phyloP scores from a whole-genome alignment of 2,113 vertebrate genomes.

The Rhegmatorhina hoffmannsi region DNA sequence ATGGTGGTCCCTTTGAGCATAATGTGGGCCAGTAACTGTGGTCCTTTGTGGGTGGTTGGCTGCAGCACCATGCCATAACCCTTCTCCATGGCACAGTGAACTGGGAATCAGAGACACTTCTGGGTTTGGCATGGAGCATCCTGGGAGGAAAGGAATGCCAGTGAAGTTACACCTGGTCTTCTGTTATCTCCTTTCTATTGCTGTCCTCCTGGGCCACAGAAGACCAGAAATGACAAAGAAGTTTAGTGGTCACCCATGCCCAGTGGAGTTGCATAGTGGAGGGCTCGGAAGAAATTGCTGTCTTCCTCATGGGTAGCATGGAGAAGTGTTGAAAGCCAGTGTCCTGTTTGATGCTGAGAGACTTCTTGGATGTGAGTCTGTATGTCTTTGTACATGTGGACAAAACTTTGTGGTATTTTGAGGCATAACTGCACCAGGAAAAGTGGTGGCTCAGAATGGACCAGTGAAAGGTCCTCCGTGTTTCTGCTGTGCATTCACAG shows the following conservation, averaged over 20 bases:
- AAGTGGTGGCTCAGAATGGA: background rate
- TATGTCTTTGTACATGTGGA: background rate
- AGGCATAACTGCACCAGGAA: background rate
- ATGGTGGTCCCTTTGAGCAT: background rate
- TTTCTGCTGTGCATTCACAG: background rate
- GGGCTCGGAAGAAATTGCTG: accelerated
- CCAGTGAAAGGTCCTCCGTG: background rate
- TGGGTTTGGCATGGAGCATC: background rate
- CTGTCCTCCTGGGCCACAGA: background rate
- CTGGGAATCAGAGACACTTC: background rate
- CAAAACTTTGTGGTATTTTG: background rate
- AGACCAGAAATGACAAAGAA: background rate
- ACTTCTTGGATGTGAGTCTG: background rate
- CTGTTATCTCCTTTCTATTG: background rate
- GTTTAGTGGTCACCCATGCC: background rate
- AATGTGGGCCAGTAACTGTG: background rate
- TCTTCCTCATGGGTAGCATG: background rate
- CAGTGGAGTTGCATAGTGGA: background rate
- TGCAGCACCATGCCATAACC: accelerated
- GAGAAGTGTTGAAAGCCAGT: background rate
- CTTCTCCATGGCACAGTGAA: background rate
- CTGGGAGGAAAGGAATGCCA: background rate
- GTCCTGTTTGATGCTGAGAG: background rate
- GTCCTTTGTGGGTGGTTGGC: background rate
- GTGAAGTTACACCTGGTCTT: background rate